Evolutionary conservation across 2,797 vertebrate genomes (phyloP), one percentile per base, ranked within the genome.

Genomic region (Betta splendens): DNA sequence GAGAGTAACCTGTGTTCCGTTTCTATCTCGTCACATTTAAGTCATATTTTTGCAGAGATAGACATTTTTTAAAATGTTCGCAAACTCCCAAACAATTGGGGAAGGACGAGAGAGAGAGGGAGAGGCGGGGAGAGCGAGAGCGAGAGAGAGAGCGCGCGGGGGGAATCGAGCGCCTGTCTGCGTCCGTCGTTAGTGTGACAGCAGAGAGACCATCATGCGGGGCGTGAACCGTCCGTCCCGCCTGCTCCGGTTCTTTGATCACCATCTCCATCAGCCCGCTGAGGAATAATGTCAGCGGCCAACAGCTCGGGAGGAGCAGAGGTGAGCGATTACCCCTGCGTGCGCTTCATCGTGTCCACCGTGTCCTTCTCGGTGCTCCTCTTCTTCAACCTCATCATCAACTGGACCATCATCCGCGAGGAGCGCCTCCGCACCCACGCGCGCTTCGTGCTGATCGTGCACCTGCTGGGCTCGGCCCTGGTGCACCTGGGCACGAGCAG

Each of bases 321-420:
- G 31, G 46, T 7, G 7, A 1, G 1, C 9, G 54, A 72, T 26
- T 89, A 90, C 72, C 65, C 81, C 9, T 64, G 71, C 9, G 77
- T 89, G 36, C 89, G 90, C 2, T 85, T 93, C 4, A 87, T 81
- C 59, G 89, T 90, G 6, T 91, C 92, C n/a, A 81, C 84, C 13
- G 49, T 42, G 5, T 91, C 90, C 48, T 91, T 92, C 67, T 75
- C 89, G 4, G 72, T 91, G 9, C 64, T 93, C 21, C 78, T 88
- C 16, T 57, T 91, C 77, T 93, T 93, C 81, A 93, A 92, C 72
- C 39, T 93, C 49, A 7, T 93, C 44, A 92, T 93, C 50, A 91
- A 89, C 78, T 89, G 80, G 80, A 90, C 90, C 20, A 92, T 93
- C 3, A 5, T 90, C 0, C 76, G 89, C 5, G 87, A 88, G 28